Evolutionary conservation across 2,797 vertebrate genomes (phyloP).

Genomic region (Rhabdophis nuchalis): DNA sequence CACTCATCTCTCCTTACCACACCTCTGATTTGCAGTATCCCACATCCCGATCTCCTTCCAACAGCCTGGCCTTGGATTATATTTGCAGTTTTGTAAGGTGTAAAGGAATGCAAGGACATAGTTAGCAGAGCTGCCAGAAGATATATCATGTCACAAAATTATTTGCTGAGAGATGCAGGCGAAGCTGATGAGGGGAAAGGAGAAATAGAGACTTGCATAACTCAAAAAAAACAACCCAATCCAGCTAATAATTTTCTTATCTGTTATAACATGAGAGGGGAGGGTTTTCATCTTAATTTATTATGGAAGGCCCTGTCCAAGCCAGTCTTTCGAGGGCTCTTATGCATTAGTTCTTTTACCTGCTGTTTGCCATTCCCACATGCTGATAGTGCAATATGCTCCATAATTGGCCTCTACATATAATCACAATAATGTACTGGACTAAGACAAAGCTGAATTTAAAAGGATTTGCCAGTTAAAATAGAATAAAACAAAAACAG

Average conservation of each 20-base stretch:
- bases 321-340: background rate
- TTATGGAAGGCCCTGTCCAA: background rate
- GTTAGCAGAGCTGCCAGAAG: conserved; percentile 56
- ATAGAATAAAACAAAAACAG: background rate
- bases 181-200: background rate
- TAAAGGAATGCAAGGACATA: conserved; percentile 66
- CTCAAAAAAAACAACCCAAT: background rate
- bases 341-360: background rate
- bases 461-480: background rate
- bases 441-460: background rate
- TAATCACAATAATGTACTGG: background rate
- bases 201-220: background rate
- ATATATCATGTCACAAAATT: conserved; percentile 56
- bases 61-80: conserved; percentile 59
- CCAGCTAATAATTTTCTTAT: background rate
- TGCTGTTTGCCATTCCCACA: background rate
- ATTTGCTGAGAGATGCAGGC: conserved; percentile 38
- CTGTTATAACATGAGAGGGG: background rate
- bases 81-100: conserved; percentile 72
- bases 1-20: conserved; percentile 63
- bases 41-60: conserved; percentile 53
- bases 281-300: background rate
- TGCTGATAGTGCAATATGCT: background rate
- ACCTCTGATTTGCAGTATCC: conserved; percentile 70
- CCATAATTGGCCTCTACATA: background rate